Percentiles rank a stretch among this genome's conserved stretches.
These are phyloP conservation scores for Zonitis immaculata DNA, from an alignment of 2,888 invertebrate species.

Conservation along the genomic window DNA sequence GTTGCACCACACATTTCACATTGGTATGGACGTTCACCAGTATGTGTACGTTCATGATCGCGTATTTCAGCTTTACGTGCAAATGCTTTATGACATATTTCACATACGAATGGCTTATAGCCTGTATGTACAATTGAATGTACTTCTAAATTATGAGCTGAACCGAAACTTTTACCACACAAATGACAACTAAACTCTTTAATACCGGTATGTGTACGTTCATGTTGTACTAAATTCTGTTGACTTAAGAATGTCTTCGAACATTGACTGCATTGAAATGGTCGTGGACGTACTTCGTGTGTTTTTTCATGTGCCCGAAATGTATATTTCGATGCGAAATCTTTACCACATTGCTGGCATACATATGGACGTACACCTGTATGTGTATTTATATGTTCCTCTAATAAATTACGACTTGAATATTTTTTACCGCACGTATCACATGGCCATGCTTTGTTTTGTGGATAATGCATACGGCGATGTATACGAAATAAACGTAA, in stretches of 20 bases:
- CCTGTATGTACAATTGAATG: slow-evolving; percentile 78
- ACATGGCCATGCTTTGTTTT: slow-evolving; percentile 61
- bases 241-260: slow-evolving; percentile 70
- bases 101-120: slow-evolving; percentile 65
- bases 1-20: slow-evolving; percentile 74
- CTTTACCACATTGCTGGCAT: slow-evolving; percentile 64
- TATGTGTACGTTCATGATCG: slow-evolving; percentile 79
- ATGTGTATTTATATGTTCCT: slow-evolving; percentile 70
- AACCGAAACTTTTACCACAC: slow-evolving; percentile 74
- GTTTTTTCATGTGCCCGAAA: slow-evolving; percentile 70
- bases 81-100: slow-evolving; percentile 68
- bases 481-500: slow-evolving; percentile 59
- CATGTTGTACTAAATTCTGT: slow-evolving; percentile 71
- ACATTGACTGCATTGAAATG: slow-evolving; percentile 64
- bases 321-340: slow-evolving; percentile 76
- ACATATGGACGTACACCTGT: slow-evolving; percentile 63
- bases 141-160: slow-evolving; percentile 65
- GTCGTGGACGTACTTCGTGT: slow-evolving; percentile 63
- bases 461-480: slow-evolving; percentile 60
- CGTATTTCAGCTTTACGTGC: slow-evolving; percentile 70
- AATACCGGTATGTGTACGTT: slow-evolving; percentile 65
- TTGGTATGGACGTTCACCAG: slow-evolving; percentile 73
- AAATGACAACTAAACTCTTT: slow-evolving; percentile 66
- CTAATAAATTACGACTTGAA: slow-evolving; percentile 62
- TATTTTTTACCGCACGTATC: slow-evolving; percentile 63